These are phyloP conservation scores for Crotophaga sulcirostris DNA, from an alignment of 2,113 vertebrate species.

Conservation along the genomic window DNA sequence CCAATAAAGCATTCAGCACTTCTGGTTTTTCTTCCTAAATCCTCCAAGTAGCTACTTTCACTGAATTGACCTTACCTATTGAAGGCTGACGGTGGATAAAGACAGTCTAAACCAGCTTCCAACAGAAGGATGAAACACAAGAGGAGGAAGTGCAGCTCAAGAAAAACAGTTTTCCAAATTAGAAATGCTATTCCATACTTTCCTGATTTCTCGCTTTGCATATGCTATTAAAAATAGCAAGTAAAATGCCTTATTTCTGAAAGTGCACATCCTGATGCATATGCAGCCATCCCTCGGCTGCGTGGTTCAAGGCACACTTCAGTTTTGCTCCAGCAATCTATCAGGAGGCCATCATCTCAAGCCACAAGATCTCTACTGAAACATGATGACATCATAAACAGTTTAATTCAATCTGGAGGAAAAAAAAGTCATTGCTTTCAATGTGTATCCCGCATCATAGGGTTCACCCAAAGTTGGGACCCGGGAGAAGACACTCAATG, in stretches of 20 bases:
- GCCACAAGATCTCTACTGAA: conserved; percentile 21
- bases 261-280: background rate
- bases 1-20: conserved; percentile 22
- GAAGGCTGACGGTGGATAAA: conserved; percentile 16
- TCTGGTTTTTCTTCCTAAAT: background rate
- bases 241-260: background rate
- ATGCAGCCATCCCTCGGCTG: background rate
- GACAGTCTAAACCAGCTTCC: background rate
- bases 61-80: conserved; percentile 23
- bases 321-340: background rate
- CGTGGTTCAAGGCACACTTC: background rate
- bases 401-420: conserved; percentile 18
- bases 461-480: background rate
- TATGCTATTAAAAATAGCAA: conserved; percentile 37
- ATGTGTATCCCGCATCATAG: background rate
- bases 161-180: background rate
- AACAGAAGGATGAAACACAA: background rate
- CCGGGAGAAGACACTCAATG: background rate
- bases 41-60: background rate
- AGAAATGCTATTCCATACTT: conserved; percentile 18
- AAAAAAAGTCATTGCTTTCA: background rate
- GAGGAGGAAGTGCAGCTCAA: background rate
- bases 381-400: conserved; percentile 8
- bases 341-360: background rate
- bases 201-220: conserved; percentile 6